phyloP scores from a whole-genome alignment of 2,888 invertebrate genomes.

The Standfussiana lucernea region DNA sequence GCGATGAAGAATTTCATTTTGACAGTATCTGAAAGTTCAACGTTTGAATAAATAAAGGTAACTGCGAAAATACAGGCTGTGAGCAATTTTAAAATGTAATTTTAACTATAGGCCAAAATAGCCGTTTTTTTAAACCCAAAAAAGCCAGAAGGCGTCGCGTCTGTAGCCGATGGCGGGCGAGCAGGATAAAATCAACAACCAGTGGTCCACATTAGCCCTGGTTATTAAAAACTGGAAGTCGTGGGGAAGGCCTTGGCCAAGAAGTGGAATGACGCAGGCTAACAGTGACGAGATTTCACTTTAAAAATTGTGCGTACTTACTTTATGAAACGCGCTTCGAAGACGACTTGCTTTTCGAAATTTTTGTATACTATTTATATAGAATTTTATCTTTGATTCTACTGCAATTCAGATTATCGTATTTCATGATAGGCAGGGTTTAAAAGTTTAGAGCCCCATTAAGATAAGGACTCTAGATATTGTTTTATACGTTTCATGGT shows the following conservation, averaged over 20 bases:
- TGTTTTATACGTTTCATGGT: not conserved
- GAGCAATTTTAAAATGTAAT: not conserved
- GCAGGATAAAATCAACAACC: not conserved
- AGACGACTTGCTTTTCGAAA: slow-evolving; percentile 41
- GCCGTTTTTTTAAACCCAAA: not conserved
- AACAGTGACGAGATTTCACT: not conserved
- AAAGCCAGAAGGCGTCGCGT: not conserved
- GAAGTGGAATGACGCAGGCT: not conserved
- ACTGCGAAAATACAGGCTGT: slow-evolving; percentile 25
- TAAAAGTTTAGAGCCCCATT: slow-evolving; percentile 44
- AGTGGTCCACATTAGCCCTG: not conserved
- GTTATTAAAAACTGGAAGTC: not conserved
- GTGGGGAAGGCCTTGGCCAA: not conserved
- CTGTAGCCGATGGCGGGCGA: not conserved
- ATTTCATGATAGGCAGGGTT: not conserved
- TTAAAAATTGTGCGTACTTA: slow-evolving; percentile 35
- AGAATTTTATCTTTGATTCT: slow-evolving; percentile 27
- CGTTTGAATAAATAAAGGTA: not conserved
- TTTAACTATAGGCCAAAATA: not conserved
- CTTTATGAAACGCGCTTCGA: slow-evolving; percentile 49
- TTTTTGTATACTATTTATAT: slow-evolving; percentile 43
- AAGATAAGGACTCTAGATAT: slow-evolving; percentile 10
- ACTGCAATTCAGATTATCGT: slow-evolving; percentile 18
- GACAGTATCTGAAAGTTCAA: slow-evolving; percentile 65
- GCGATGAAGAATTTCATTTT: slow-evolving; percentile 83